phyloP scores from a whole-genome alignment of 2,113 vertebrate species.

The Ochotona princeps region DNA sequence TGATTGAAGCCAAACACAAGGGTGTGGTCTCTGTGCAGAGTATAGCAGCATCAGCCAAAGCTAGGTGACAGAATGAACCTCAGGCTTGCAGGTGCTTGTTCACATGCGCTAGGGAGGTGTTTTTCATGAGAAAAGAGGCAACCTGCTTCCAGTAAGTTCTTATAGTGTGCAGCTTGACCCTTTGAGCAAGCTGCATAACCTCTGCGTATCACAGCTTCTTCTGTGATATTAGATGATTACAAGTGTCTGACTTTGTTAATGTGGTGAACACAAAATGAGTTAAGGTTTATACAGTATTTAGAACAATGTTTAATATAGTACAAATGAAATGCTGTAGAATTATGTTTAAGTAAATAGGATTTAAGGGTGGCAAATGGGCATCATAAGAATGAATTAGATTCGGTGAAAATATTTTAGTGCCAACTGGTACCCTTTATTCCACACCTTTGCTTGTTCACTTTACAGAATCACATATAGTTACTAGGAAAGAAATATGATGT shows the following conservation, averaged over 20 bases:
- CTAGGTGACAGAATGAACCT: neutral
- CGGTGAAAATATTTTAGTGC: neutral
- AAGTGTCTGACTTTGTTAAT: neutral
- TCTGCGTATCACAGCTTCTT: neutral
- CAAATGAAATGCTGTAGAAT: neutral
- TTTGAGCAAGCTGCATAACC: neutral
- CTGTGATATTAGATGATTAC: neutral
- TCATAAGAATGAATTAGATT: neutral
- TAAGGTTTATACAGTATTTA: neutral
- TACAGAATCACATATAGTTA: neutral
- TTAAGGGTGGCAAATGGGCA: neutral
- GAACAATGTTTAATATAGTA: neutral
- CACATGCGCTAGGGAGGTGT: neutral
- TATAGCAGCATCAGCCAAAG: neutral
- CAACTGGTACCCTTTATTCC: neutral
- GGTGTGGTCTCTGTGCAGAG: rapidly evolving
- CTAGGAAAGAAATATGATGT: neutral
- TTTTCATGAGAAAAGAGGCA: neutral
- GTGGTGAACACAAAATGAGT: neutral
- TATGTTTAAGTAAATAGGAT: neutral
- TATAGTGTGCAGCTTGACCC: neutral
- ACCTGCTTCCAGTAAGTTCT: neutral
- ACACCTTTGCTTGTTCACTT: neutral
- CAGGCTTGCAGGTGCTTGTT: neutral
- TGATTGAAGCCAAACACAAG: neutral